Percentiles rank a stretch among this genome's conserved stretches.
Evolutionary conservation across 2,888 invertebrate species (phyloP).

Genomic region (Trileptium ribeirensis): DNA sequence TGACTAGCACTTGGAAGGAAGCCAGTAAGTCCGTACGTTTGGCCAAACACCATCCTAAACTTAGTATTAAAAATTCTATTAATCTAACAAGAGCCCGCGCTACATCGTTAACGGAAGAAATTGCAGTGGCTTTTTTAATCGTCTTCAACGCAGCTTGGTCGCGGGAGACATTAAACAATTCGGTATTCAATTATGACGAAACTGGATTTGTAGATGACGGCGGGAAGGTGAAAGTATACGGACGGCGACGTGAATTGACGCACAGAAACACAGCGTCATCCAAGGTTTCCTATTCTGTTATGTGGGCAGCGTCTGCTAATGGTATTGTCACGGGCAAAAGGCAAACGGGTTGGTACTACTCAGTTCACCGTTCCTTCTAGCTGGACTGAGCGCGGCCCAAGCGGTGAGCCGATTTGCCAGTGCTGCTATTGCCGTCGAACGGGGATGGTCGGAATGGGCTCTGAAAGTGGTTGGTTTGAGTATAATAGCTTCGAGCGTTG

Average conservation of each 20-base stretch:
- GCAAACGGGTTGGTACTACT: background rate
- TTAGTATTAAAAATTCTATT: background rate
- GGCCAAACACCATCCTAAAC: background rate
- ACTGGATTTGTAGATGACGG: background rate
- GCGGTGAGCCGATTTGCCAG: background rate
- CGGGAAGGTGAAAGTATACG: background rate
- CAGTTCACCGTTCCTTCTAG: background rate
- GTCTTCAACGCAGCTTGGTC: too few species aligned
- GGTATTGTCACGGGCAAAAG: background rate
- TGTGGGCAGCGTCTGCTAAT: background rate
- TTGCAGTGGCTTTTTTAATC: too few species aligned
- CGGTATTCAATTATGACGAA: slow-evolving; percentile 4
- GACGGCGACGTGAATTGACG: background rate
- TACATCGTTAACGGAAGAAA: background rate
- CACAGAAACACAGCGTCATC: background rate
- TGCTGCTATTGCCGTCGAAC: background rate
- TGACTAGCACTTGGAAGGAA: too few species aligned
- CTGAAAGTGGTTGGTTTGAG: background rate
- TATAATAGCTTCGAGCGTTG: background rate
- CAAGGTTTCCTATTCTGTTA: background rate
- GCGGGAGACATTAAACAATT: too few species aligned
- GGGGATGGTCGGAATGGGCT: background rate
- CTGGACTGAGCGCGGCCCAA: background rate
- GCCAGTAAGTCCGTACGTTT: too few species aligned
- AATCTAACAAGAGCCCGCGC: background rate